Conservation (phyloP, 2,888 invertebrate species). For the Microctonus hyperodae region DNA sequence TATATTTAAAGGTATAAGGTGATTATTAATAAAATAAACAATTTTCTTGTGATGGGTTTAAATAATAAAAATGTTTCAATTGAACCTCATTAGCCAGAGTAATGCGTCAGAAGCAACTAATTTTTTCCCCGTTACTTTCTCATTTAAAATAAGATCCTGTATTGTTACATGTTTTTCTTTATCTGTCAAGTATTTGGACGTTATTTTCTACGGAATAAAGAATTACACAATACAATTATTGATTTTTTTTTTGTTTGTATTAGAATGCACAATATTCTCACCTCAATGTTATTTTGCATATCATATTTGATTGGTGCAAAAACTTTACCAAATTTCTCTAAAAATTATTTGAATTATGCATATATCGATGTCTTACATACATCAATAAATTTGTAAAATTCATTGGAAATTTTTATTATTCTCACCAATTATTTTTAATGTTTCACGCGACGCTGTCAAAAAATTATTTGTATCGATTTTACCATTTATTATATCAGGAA, state of each 20-base stretch:
- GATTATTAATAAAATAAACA: background rate
- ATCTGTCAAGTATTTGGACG: slow-evolving; percentile 66
- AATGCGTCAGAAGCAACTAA: slow-evolving; percentile 69
- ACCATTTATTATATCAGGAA: slow-evolving; percentile 67
- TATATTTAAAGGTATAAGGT: slow-evolving; percentile 20
- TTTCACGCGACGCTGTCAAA: slow-evolving; percentile 69
- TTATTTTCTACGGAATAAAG: slow-evolving; percentile 70
- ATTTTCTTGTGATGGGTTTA: background rate
- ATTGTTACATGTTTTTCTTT: slow-evolving; percentile 67
- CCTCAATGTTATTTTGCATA: slow-evolving; percentile 79
- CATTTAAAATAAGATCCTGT: slow-evolving; percentile 73
- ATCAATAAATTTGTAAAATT: background rate
- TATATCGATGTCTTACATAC: slow-evolving; percentile 2
- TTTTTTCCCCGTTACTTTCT: slow-evolving; percentile 66
- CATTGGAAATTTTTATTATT: slow-evolving; percentile 35
- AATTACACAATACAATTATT: no score
- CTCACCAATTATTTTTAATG: slow-evolving; percentile 73
- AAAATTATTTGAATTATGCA: slow-evolving; percentile 48
- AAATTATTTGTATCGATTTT: slow-evolving; percentile 70
- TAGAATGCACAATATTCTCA: slow-evolving; percentile 59
- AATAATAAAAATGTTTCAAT: background rate
- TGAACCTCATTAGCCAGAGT: slow-evolving; percentile 78
- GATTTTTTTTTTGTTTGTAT: no score
- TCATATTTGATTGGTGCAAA: slow-evolving; percentile 79
- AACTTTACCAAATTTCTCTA: slow-evolving; percentile 77